A percentile compares a stretch with the other conserved stretches of the same genome.
phyloP scores from a whole-genome alignment of 2,888 invertebrate species.

The Catocala fraxini region DNA sequence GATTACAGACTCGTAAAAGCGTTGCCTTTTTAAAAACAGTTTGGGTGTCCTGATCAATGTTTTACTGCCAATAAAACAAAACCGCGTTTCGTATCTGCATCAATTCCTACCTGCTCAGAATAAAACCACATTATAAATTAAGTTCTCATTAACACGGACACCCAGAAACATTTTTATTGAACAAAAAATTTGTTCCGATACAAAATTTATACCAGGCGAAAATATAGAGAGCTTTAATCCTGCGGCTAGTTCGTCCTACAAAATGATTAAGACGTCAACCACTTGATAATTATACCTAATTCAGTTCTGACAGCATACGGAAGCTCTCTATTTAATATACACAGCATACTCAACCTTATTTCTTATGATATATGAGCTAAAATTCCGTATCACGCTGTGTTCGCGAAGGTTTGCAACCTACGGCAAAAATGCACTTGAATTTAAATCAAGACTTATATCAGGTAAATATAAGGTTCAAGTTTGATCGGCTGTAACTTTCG shows the following conservation, averaged over 20 bases:
- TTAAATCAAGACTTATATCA: not conserved
- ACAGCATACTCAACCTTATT: constrained; percentile 14
- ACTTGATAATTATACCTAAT: constrained; percentile 40
- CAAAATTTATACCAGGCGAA: constrained; percentile 4
- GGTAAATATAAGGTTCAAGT: not conserved
- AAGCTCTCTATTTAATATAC: not conserved
- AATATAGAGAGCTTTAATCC: constrained; percentile 17
- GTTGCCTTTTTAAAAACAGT: constrained; percentile 30
- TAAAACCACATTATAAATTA: constrained; percentile 8
- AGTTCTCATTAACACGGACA: constrained; percentile 14
- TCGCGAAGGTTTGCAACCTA: constrained; percentile 15
- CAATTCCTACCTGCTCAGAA: not conserved
- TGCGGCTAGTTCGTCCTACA: constrained; percentile 23
- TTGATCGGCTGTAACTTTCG: constrained; percentile 8
- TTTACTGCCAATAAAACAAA: constrained; percentile 13
- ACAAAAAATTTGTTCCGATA: constrained; percentile 1
- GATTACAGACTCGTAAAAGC: constrained; percentile 32
- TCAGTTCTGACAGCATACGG: constrained; percentile 20
- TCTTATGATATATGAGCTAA: not conserved
- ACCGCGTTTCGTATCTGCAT: constrained; percentile 20
- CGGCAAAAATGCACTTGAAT: not conserved
- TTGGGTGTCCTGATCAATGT: constrained; percentile 5
- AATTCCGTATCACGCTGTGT: constrained; percentile 3
- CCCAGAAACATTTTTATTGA: constrained; percentile 10
- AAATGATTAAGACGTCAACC: constrained; percentile 46